Evolutionary conservation across 1,140 invertebrate species (phyloP).

Genomic region (Pseudomyrmex flavicornis): DNA sequence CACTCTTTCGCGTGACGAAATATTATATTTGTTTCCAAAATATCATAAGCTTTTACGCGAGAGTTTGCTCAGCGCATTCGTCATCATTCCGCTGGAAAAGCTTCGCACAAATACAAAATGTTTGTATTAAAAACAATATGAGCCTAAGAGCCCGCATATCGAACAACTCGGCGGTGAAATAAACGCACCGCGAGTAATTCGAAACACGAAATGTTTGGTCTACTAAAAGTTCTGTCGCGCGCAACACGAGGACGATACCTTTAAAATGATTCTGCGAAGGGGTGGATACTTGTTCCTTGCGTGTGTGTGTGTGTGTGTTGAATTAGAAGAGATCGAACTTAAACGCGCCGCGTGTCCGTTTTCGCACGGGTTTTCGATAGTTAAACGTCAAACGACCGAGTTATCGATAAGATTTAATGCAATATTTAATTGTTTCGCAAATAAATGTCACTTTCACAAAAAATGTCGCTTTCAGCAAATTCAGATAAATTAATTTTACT

Average conservation of each 20-base stretch:
- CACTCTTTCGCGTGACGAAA: not conserved
- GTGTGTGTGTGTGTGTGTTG: constrained; percentile 45
- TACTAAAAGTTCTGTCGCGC: constrained; percentile 79
- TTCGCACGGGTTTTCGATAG: constrained; percentile 69
- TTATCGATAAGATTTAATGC: not conserved
- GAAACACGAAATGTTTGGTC: constrained; percentile 79
- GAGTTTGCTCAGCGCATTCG: constrained; percentile 35
- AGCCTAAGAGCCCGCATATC: constrained; percentile 70
- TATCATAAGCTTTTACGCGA: constrained; percentile 20
- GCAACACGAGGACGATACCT: constrained; percentile 65
- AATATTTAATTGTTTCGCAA: not conserved
- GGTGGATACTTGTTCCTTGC: constrained; percentile 33
- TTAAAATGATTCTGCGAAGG: constrained; percentile 67
- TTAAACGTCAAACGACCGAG: constrained; percentile 38
- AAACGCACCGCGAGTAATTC: constrained; percentile 67
- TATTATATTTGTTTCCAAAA: not conserved
- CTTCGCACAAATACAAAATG: constrained; percentile 63
- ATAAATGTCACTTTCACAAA: not conserved
- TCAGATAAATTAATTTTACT: not conserved
- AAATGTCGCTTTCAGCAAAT: not conserved
- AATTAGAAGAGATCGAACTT: constrained; percentile 64
- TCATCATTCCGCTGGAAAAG: constrained; percentile 37
- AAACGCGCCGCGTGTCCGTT: constrained; percentile 64
- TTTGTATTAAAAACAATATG: constrained; percentile 73
- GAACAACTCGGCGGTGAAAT: constrained; percentile 36